These are phyloP conservation scores for Chouioia cunea DNA, from an alignment of 2,888 invertebrate species.

Conservation along the genomic window DNA sequence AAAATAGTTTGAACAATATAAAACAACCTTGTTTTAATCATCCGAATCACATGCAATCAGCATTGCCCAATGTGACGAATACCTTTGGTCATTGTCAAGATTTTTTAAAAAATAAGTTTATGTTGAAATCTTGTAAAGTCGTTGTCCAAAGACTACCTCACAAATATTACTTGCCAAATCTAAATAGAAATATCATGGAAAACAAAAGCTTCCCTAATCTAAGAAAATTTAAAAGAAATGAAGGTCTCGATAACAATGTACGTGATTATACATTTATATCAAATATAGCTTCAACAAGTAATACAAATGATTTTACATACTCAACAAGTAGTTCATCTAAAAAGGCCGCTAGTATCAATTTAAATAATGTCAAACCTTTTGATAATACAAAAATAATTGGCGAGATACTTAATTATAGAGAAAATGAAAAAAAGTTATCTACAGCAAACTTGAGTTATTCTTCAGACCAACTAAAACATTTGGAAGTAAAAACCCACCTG, in stretches of 20 bases:
- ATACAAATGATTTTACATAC: conserved; percentile 1
- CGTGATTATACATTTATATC: not conserved
- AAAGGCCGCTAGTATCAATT: not conserved
- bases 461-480: too few relatives aligned
- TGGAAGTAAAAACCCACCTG: not conserved
- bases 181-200: not conserved
- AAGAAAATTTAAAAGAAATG: not conserved
- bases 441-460: too few relatives aligned
- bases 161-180: not conserved
- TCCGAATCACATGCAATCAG: too few relatives aligned
- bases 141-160: conserved; percentile 9
- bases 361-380: too few relatives aligned
- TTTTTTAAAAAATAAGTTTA: not conserved
- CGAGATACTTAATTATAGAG: too few relatives aligned
- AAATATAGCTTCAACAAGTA: not conserved
- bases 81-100: too few relatives aligned
- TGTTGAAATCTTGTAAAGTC: conserved; percentile 5
- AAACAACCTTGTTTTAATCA: too few relatives aligned
- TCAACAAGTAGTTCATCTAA: not conserved
- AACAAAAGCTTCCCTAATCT: not conserved
- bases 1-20: too few relatives aligned
- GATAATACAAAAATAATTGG: too few relatives aligned
- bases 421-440: too few relatives aligned
- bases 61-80: too few relatives aligned
- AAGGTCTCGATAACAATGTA: not conserved